Base-by-base conservation (phyloP, 2,888 invertebrate species). In the Seira sanloemensis region DNA sequence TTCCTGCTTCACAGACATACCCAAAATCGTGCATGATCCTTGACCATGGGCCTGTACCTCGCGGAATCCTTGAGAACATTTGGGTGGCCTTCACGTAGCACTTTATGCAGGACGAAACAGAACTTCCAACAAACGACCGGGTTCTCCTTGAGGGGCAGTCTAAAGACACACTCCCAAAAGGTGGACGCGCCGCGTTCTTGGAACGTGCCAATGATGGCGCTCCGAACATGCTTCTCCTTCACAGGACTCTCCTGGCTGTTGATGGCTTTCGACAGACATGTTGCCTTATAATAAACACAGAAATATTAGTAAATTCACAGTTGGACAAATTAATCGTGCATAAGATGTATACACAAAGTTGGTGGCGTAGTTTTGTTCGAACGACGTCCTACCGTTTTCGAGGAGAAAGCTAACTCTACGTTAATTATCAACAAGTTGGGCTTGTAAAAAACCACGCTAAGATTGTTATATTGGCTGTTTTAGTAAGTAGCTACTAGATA, bases 101-200 rank as follows among this genome's bases (percentile, higher is more conserved):
- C 89, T 90, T 99, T 99, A 92, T 99, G 99, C 23, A 99, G 93
- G 87, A 99, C 96, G 92, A 99, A 97, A 91, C 98, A 98, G 92
- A 99, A 98, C 92, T 99, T 99, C 99, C 99, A 99, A 26, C 98
- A 97, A 69, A 98, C 95, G 90, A 99, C 98, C 86, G 97, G 94
- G 92, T 98, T 97, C 90, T 97, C 98, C 92, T 97, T 96, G 0
- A 97, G 92, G 7, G 96, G 97, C 87, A 96, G 93, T 37, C 96
- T 92, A 78, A 92, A 91, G 65, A 93, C 93, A 80, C 93, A 93
- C 86, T 92, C 94, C 99, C 99, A 99, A 92, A 98, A 99, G 21
- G 96, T 95, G 90, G 94, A 93, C 12, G 96, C 97, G 90, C 97
- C 97, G 91, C 97, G 96, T 90, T 97, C 97, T 90, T 97, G 96